Evolutionary conservation across 2,113 vertebrate genomes (phyloP).

Genomic region (Lonchura striata): DNA sequence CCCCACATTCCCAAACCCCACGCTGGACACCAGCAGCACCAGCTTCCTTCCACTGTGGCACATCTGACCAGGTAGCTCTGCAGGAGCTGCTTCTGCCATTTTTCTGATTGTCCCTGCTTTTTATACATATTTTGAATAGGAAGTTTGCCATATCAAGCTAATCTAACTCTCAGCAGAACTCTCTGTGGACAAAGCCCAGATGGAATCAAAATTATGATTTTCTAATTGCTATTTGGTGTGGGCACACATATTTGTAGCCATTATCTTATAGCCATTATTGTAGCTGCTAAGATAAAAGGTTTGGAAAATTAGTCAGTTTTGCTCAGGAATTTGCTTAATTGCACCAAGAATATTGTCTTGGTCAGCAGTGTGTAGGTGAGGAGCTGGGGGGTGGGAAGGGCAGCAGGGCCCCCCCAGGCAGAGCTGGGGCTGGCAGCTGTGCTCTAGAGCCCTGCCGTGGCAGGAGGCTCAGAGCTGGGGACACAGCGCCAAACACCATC

Average conservation of each 20-base stretch:
- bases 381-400: not conserved
- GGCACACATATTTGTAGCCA: constrained; percentile 14
- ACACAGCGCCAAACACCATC: accelerated
- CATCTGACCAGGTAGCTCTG: not conserved
- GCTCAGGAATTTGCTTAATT: not conserved
- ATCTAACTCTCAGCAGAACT: not conserved
- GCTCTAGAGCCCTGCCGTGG: not conserved
- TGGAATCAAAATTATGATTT: not conserved
- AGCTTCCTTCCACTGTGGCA: accelerated
- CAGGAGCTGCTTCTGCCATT: not conserved
- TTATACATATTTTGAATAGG: not conserved
- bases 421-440: not conserved
- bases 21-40: accelerated
- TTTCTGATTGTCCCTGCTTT: not conserved
- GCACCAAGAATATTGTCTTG: not conserved
- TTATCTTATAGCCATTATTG: not conserved
- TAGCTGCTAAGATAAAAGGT: not conserved
- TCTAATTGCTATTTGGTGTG: not conserved
- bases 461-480: not conserved
- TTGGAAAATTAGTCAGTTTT: not conserved
- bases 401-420: not conserved
- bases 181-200: not conserved
- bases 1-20: accelerated
- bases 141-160: not conserved
- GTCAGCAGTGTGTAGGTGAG: not conserved